phyloP scores from a whole-genome alignment of 1,140 invertebrate genomes.

The Nebria ingens region DNA sequence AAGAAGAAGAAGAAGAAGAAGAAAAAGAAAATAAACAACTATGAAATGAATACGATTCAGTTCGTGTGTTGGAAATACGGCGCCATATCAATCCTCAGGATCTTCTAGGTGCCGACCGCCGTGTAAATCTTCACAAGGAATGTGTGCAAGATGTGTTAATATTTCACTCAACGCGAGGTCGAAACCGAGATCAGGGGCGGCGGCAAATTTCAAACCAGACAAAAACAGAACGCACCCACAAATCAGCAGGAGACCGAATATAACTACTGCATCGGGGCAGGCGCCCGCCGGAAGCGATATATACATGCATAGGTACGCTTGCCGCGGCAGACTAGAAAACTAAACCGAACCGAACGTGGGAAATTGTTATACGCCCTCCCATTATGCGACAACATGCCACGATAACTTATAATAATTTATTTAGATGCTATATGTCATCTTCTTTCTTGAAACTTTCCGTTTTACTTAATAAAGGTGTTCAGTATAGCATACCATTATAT shows the following conservation, averaged over 20 bases:
- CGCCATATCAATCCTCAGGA: slow-evolving; percentile 26
- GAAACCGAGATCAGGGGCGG: no score
- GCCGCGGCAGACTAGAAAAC: neutral
- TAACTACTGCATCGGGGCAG: slow-evolving; percentile 12
- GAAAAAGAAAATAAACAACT: neutral
- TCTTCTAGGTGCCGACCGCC: slow-evolving; percentile 21
- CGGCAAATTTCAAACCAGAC: slow-evolving; percentile 19
- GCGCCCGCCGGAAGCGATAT: slow-evolving; percentile 20
- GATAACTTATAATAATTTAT: no score
- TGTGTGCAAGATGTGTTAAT: slow-evolving; percentile 24
- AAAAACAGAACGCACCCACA: slow-evolving; percentile 21
- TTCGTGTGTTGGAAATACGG: slow-evolving; percentile 4
- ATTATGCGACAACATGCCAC: no score
- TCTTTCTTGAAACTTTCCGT: no score
- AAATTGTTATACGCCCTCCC: no score
- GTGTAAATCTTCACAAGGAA: slow-evolving; percentile 14
- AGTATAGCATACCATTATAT: no score
- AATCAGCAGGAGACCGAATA: slow-evolving; percentile 19
- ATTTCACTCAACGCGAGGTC: slow-evolving; percentile 21
- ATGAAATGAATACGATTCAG: neutral
- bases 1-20: neutral
- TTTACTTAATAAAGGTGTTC: no score
- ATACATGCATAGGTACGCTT: no score
- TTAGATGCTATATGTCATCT: no score
- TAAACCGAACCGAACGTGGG: slow-evolving; percentile 16